Evolutionary conservation across 2,113 vertebrate species (phyloP).

Genomic region (Thunnus thynnus): DNA sequence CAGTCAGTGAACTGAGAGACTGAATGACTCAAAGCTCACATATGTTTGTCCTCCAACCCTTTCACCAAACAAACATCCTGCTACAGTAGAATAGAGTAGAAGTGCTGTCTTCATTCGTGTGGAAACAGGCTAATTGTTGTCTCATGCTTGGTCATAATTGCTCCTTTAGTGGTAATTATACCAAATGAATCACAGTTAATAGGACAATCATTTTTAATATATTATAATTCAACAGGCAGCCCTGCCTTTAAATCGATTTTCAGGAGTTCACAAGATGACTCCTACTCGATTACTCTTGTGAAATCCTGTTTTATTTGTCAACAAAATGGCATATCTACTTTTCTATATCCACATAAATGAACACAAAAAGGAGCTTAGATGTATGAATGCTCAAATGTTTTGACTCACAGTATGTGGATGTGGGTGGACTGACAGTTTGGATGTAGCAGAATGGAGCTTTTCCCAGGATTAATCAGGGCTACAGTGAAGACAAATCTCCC

Average conservation of each 20-base stretch:
- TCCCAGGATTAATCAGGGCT: slow-evolving; percentile 62
- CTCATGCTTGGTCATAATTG: neutral
- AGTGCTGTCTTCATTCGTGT: neutral
- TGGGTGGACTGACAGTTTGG: slow-evolving; percentile 57
- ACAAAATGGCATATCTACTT: slow-evolving; percentile 30
- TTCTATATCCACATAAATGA: slow-evolving; percentile 32
- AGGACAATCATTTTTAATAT: neutral
- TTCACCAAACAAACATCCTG: no score
- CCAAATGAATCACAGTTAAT: neutral
- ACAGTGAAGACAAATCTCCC: slow-evolving; percentile 64
- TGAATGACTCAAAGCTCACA: no score
- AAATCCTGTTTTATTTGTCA: slow-evolving; percentile 39
- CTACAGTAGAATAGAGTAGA: no score
- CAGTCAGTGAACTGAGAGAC: no score
- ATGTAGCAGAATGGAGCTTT: slow-evolving; percentile 55
- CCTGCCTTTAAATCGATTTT: neutral
- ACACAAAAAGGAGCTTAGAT: slow-evolving; percentile 54
- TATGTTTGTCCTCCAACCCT: no score
- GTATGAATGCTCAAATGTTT: slow-evolving; percentile 38
- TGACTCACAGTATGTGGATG: slow-evolving; percentile 54
- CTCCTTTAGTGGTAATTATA: neutral
- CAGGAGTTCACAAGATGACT: slow-evolving; percentile 3
- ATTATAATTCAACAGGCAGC: neutral
- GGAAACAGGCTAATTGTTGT: neutral
- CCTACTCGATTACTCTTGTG: slow-evolving; percentile 10